phyloP scores from a whole-genome alignment of 37 sponge, comb jelly and placozoan species.

The Diacarnus erythraeanus region DNA sequence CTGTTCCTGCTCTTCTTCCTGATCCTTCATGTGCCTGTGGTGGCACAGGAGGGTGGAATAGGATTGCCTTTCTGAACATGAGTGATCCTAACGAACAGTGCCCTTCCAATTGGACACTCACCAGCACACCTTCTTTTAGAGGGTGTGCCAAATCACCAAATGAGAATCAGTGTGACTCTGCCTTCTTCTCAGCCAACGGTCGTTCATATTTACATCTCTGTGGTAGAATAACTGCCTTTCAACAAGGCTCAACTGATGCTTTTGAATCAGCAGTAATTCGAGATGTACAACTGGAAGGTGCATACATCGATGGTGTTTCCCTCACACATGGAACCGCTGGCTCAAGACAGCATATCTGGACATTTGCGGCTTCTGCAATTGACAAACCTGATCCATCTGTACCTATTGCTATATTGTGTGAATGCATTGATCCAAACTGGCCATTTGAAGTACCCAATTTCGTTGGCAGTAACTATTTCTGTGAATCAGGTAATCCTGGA shows the following conservation, averaged over 20 bases:
- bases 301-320: background rate
- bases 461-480: background rate
- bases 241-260: background rate
- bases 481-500: background rate
- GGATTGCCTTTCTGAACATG: background rate
- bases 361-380: too few relatives aligned
- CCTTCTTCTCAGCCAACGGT: background rate
- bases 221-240: background rate
- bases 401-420: too few relatives aligned
- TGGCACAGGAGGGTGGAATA: slow-evolving; percentile 3
- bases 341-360: too few relatives aligned
- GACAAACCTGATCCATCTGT: too few relatives aligned
- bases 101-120: background rate
- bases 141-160: background rate
- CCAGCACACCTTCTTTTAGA: background rate
- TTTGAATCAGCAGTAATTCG: background rate
- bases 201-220: background rate
- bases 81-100: background rate
- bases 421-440: too few relatives aligned
- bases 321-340: background rate
- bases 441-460: background rate
- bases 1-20: too few relatives aligned
- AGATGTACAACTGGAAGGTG: background rate
- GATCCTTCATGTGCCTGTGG: background rate
- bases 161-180: background rate